phyloP scores from a whole-genome alignment of 2,888 invertebrate species.

The Nineta flava region DNA sequence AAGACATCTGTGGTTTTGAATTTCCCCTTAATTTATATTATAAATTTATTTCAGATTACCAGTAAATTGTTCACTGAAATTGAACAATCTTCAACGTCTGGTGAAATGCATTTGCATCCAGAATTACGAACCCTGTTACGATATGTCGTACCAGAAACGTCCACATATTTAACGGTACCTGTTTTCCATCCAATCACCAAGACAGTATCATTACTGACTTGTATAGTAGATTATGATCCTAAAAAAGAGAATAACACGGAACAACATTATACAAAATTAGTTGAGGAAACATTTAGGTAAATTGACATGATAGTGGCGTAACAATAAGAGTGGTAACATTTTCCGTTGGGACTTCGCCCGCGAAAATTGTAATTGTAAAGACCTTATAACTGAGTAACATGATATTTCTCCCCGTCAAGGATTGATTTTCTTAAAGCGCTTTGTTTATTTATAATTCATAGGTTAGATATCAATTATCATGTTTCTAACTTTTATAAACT shows the following conservation, averaged over 20 bases:
- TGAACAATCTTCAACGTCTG: constrained; percentile 10
- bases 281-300: constrained; percentile 25
- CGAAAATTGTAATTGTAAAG: too few relatives aligned
- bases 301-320: not conserved
- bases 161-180: constrained; percentile 16
- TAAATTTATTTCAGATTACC: constrained; percentile 13
- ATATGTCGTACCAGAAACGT: constrained; percentile 3
- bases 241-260: constrained; percentile 9
- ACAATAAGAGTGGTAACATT: too few relatives aligned
- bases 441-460: too few relatives aligned
- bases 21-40: too few relatives aligned
- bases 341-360: too few relatives aligned
- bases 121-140: constrained; percentile 8
- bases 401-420: too few relatives aligned
- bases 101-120: constrained; percentile 1
- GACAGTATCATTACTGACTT: constrained; percentile 21
- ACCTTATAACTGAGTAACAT: too few relatives aligned
- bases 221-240: constrained; percentile 16
- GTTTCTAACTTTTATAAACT: too few relatives aligned
- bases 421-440: too few relatives aligned
- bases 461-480: too few relatives aligned
- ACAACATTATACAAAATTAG: constrained; percentile 13
- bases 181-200: constrained; percentile 18
- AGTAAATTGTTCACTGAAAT: constrained; percentile 17
- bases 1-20: too few relatives aligned